phyloP scores from a whole-genome alignment of 2,888 invertebrate genomes.

The Branchipolynoe longqiensis region DNA sequence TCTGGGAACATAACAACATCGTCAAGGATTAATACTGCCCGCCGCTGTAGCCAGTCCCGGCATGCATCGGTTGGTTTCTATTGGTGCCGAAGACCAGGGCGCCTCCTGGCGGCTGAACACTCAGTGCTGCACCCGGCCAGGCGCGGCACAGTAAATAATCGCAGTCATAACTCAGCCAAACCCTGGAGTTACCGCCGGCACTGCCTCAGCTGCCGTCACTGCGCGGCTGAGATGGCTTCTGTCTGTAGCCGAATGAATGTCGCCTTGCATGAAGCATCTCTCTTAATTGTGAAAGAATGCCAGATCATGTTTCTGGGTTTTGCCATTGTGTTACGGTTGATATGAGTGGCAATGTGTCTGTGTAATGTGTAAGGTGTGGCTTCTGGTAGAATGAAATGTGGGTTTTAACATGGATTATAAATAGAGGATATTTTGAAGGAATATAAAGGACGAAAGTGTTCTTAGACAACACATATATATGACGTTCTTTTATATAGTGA shows the following conservation, averaged over 20 bases:
- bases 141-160: slow-evolving; percentile 35
- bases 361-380: too few species aligned
- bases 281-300: too few species aligned
- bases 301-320: slow-evolving; percentile 1
- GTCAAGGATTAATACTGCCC: not conserved
- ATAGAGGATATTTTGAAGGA: too few species aligned
- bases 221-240: not conserved
- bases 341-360: too few species aligned
- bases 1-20: not conserved
- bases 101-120: slow-evolving; percentile 12
- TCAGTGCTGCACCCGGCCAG: not conserved
- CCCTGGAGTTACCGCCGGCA: not conserved
- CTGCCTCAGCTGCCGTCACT: not conserved
- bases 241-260: too few species aligned
- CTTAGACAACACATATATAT: too few species aligned
- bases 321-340: not conserved
- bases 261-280: too few species aligned
- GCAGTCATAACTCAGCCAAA: slow-evolving; percentile 6
- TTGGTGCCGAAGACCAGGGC: not conserved
- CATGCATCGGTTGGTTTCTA: slow-evolving; percentile 31
- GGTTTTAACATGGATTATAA: too few species aligned
- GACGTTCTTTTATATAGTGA: too few species aligned
- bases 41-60: not conserved
- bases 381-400: too few species aligned
- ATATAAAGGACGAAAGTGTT: too few species aligned